Percentiles rank a stretch among this genome's conserved stretches.
These are phyloP conservation scores for Oryctolagus cuniculus DNA, from an alignment of 2,113 vertebrate species.

Conservation along the genomic window mOryCun1.1 NC_091441.1:13715501-13716000, in stretches of 20 bases:
- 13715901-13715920: no score
- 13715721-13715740: background rate
- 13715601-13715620: slow-evolving; percentile 26
- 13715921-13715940: no score
- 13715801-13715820: background rate
- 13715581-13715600: slow-evolving; percentile 12
- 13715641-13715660: background rate
- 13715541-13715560: slow-evolving; percentile 37
- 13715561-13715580: slow-evolving; percentile 22
- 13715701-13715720: background rate
- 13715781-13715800: background rate
- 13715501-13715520: background rate
- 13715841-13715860: background rate
- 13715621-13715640: background rate
- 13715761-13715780: fast-evolving
- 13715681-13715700: background rate
- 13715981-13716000: no score
- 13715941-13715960: no score
- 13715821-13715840: background rate
- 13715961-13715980: no score
- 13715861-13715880: background rate
- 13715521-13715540: background rate
- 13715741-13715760: background rate
- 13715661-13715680: background rate
- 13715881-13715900: slow-evolving; percentile 79